Evolutionary conservation across 2,888 invertebrate genomes (phyloP).

Genomic region (Philereme transversata): DNA sequence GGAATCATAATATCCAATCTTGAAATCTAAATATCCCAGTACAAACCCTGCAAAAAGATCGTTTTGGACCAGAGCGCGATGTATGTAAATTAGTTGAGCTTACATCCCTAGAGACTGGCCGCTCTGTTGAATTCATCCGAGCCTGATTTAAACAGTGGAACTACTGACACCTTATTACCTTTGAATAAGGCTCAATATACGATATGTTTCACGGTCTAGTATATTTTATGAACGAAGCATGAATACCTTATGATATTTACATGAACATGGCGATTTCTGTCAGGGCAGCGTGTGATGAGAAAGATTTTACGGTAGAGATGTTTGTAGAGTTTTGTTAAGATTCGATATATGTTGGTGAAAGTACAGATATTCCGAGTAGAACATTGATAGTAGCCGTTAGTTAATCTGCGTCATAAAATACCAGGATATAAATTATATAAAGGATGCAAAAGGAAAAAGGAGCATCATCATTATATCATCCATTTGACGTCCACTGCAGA

Average conservation of each 20-base stretch:
- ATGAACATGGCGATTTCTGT: conserved; percentile 40
- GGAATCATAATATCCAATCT: neutral
- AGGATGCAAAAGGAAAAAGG: too few relatives aligned
- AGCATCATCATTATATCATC: too few relatives aligned
- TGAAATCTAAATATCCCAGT: conserved; percentile 1
- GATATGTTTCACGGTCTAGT: conserved; percentile 6
- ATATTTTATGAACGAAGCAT: conserved; percentile 32
- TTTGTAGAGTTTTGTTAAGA: conserved; percentile 1
- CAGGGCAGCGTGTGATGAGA: conserved; percentile 33
- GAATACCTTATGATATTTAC: conserved; percentile 40
- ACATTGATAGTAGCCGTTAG: too few relatives aligned
- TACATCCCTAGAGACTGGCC: conserved; percentile 44
- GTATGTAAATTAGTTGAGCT: conserved; percentile 55
- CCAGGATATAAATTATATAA: too few relatives aligned
- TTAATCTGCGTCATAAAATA: too few relatives aligned
- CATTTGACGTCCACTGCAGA: too few relatives aligned
- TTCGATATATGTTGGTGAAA: neutral
- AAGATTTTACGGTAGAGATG: conserved; percentile 24
- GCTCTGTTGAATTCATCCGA: conserved; percentile 46
- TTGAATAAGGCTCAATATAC: conserved; percentile 19
- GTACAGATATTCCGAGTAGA: neutral
- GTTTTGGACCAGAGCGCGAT: conserved; percentile 47
- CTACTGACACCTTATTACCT: conserved; percentile 15
- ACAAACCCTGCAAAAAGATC: conserved; percentile 29
- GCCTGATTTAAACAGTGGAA: conserved; percentile 43